These are phyloP conservation scores for Drosophila paramelanica DNA, from an alignment of 2,888 invertebrate genomes.

Conservation along the genomic window DNA sequence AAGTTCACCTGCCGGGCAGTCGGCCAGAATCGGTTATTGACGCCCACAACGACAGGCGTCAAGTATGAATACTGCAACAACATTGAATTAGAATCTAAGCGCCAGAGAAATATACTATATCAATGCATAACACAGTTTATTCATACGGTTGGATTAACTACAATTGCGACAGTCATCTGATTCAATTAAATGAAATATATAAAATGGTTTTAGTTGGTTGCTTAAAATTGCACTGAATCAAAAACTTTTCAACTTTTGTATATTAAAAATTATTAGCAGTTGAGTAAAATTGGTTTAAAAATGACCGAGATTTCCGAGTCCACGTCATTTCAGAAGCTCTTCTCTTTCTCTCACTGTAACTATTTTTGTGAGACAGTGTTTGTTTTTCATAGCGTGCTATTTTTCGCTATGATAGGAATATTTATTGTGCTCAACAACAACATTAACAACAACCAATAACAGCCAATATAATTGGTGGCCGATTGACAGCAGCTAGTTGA, in stretches of 20 bases:
- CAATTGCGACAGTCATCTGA: slow-evolving; percentile 6
- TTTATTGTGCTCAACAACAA: not conserved
- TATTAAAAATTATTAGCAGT: too few relatives aligned
- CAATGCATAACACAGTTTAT: slow-evolving; percentile 5
- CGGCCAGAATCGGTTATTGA: slow-evolving; percentile 9
- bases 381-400: not conserved
- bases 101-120: slow-evolving; percentile 15
- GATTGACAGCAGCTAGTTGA: not conserved
- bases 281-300: too few relatives aligned
- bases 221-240: not conserved
- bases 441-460: slow-evolving; percentile 3
- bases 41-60: slow-evolving; percentile 18
- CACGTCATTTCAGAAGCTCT: too few relatives aligned
- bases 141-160: slow-evolving; percentile 2
- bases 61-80: slow-evolving; percentile 61
- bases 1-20: slow-evolving; percentile 32
- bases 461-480: not conserved
- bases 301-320: too few relatives aligned
- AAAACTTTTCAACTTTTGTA: not conserved
- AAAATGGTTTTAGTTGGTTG: not conserved
- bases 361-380: too few relatives aligned
- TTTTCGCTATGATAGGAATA: not conserved
- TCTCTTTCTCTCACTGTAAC: too few relatives aligned
- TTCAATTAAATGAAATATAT: slow-evolving; percentile 7
- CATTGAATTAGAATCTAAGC: slow-evolving; percentile 30